These are phyloP conservation scores for Leucoraja ocellata DNA, from an alignment of 2,797 vertebrate genomes.

Conservation along the genomic window DNA sequence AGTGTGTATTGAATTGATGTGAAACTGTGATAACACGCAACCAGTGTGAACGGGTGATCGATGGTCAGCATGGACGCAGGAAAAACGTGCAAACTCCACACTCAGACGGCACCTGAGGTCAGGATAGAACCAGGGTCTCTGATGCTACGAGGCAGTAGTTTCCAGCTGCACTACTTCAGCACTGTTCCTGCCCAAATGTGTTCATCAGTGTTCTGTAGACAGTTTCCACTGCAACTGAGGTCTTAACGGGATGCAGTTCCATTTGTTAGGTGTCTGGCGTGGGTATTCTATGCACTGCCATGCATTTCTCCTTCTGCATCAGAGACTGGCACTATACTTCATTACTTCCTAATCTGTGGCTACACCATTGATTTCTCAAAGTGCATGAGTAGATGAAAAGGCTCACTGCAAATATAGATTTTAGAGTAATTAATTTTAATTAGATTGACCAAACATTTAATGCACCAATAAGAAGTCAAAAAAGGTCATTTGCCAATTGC, in stretches of 20 bases:
- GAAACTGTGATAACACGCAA: too few species aligned
- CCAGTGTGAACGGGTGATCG: too few species aligned
- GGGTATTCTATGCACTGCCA: background rate
- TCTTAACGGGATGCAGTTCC: background rate
- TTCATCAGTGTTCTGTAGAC: background rate
- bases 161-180: background rate
- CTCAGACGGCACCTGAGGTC: too few species aligned
- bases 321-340: background rate
- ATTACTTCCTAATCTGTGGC: background rate
- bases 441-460: background rate
- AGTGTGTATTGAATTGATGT: too few species aligned
- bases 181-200: background rate
- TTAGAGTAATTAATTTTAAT: background rate
- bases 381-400: background rate
- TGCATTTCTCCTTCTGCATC: background rate
- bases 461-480: too few species aligned
- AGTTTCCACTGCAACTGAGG: too few species aligned
- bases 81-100: too few species aligned
- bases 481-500: too few species aligned
- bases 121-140: too few species aligned
- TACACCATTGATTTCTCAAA: background rate
- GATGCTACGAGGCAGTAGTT: too few species aligned
- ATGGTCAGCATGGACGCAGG: too few species aligned
- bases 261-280: background rate
- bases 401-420: constrained; percentile 2